These are phyloP conservation scores for Neolamprologus variostigma DNA, from an alignment of 2,113 vertebrate genomes.

Conservation along the genomic window DNA sequence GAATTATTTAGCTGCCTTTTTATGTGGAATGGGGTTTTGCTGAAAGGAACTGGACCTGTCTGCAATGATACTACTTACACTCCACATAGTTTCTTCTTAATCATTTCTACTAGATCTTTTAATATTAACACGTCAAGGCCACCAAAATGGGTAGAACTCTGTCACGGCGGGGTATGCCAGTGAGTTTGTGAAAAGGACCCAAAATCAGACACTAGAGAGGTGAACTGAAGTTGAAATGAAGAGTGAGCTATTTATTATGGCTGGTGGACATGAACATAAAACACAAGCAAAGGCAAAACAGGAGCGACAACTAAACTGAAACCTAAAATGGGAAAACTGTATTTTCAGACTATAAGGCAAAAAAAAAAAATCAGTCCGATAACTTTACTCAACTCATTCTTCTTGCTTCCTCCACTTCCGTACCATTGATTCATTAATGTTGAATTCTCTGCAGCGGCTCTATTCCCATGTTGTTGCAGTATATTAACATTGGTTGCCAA, in stretches of 20 bases:
- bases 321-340: not conserved
- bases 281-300: fast-evolving
- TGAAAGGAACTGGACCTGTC: not conserved
- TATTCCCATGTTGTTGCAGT: not conserved
- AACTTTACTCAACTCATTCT: not conserved
- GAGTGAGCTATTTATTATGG: not conserved
- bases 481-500: not conserved
- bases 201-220: not conserved
- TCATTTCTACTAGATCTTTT: not conserved
- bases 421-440: not conserved
- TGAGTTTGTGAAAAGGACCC: not conserved
- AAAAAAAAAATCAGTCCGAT: not conserved
- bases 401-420: fast-evolving
- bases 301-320: not conserved
- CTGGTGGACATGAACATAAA: not conserved
- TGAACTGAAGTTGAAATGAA: not conserved
- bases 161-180: not conserved
- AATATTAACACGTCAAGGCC: not conserved
- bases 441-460: not conserved
- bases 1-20: not conserved
- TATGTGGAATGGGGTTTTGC: not conserved
- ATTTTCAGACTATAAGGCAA: not conserved
- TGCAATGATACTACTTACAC: not conserved
- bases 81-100: not conserved
- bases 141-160: not conserved